phyloP scores from a whole-genome alignment of 2,113 vertebrate species.

The Alaudala cheleensis region DNA sequence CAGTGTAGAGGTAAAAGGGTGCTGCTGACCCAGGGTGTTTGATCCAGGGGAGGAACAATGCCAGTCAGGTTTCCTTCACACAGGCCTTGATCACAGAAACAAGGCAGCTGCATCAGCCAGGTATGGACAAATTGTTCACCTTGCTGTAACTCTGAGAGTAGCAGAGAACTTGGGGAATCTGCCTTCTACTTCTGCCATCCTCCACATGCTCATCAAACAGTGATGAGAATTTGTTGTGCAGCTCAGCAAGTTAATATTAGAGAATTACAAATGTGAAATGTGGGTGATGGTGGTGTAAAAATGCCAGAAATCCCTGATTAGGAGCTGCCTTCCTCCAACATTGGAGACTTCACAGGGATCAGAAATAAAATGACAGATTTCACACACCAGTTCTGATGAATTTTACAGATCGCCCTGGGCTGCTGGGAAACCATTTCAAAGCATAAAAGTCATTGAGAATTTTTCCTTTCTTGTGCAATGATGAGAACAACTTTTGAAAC shows the following conservation, averaged over 20 bases:
- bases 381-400: constrained; percentile 14
- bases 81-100: background rate
- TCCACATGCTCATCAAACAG: background rate
- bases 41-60: background rate
- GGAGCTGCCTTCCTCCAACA: background rate
- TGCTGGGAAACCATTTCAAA: constrained; percentile 19
- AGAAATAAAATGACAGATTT: background rate
- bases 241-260: background rate
- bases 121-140: background rate
- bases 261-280: background rate
- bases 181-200: background rate
- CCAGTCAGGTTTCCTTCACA: background rate
- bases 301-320: background rate
- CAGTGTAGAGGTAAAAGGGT: background rate
- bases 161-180: background rate
- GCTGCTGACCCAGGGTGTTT: background rate
- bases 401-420: constrained; percentile 6
- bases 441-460: background rate
- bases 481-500: background rate
- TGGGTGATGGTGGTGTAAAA: background rate
- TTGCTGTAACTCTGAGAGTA: background rate
- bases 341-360: background rate
- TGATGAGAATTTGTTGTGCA: background rate
- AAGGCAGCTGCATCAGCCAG: background rate
- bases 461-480: background rate